Percentiles rank a stretch among this genome's conserved stretches.
Evolutionary conservation across 2,113 vertebrate genomes (phyloP).

Genomic region (Alectura lathami): DNA sequence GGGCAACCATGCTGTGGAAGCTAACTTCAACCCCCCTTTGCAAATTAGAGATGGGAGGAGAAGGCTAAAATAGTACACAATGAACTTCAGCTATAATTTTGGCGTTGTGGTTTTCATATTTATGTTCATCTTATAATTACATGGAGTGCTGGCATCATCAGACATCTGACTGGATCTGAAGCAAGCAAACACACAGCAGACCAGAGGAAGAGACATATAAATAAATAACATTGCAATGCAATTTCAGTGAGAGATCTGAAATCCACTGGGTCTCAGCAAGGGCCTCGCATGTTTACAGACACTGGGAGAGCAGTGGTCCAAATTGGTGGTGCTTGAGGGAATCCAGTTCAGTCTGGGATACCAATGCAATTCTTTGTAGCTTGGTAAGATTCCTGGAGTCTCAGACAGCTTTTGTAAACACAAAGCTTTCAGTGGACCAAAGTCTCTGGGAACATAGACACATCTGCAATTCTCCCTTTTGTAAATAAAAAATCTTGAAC

Average conservation of each 20-base stretch:
- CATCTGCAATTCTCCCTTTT: not conserved
- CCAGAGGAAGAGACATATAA: not conserved
- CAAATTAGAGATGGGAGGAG: constrained; percentile 56
- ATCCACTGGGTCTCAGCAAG: not conserved
- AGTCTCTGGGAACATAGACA: not conserved
- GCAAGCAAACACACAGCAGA: not conserved
- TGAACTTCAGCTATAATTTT: constrained; percentile 57
- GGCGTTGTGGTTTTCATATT: constrained; percentile 55
- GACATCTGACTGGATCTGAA: not conserved
- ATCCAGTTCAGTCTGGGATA: not conserved
- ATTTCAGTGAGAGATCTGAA: not conserved
- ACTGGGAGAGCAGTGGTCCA: not conserved
- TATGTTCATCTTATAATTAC: constrained; percentile 58
- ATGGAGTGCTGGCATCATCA: not conserved
- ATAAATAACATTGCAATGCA: not conserved
- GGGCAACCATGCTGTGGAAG: not conserved
- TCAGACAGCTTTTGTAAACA: not conserved
- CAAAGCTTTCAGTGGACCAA: constrained; percentile 7
- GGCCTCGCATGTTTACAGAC: not conserved
- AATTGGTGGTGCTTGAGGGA: not conserved
- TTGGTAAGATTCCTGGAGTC: not conserved
- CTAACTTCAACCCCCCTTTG: constrained; percentile 5
- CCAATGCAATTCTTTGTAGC: not conserved
- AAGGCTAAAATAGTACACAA: constrained; percentile 48
- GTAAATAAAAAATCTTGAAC: not conserved